Base-by-base conservation (phyloP, 1,140 invertebrate species). In the Stratiolaelaps scimitus region DNA sequence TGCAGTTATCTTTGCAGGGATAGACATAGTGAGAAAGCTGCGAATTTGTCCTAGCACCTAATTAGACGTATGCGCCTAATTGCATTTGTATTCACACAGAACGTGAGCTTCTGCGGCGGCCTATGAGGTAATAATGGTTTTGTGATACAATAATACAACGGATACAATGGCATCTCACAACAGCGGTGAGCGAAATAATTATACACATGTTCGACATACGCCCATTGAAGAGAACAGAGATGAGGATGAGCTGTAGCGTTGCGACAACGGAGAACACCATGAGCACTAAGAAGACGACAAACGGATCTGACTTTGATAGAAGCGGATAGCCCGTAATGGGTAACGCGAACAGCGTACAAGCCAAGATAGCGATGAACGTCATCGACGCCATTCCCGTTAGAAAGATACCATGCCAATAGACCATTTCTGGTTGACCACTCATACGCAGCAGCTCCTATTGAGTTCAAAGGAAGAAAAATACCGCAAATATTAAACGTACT, bases 41-140 rank as follows among this genome's bases (percentile, higher is more conserved):
- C n/a, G n/a, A n/a, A n/a, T n/a, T n/a, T n/a, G n/a, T n/a, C n/a
- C n/a, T n/a, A n/a, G n/a, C n/a, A n/a, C n/a, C n/a, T n/a, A n/a
- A n/a, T n/a, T n/a, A n/a, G n/a, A n/a, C n/a, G n/a, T n/a, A n/a
- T n/a, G n/a, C n/a, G n/a, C n/a, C n/a, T n/a, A n/a, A n/a, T n/a
- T n/a, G n/a, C n/a, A n/a, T n/a, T n/a, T n/a, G n/a, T n/a, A n/a
- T n/a, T n/a, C n/a, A n/a, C n/a, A n/a, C n/a, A n/a, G n/a, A n/a
- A n/a, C n/a, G n/a, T n/a, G n/a, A n/a, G n/a, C n/a, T n/a, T n/a
- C n/a, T n/a, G n/a, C n/a, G n/a, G n/a, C n/a, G n/a, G n/a, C n/a
- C n/a, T n/a, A n/a, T n/a, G n/a, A n/a, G n/a, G n/a, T n/a, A 44
- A 26, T 43, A 43, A 67, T 69, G 26, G 44, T 56, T 69, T 69